These are phyloP conservation scores for Anagyrus pseudococci DNA, from an alignment of 2,888 invertebrate genomes.

Conservation along the genomic window DNA sequence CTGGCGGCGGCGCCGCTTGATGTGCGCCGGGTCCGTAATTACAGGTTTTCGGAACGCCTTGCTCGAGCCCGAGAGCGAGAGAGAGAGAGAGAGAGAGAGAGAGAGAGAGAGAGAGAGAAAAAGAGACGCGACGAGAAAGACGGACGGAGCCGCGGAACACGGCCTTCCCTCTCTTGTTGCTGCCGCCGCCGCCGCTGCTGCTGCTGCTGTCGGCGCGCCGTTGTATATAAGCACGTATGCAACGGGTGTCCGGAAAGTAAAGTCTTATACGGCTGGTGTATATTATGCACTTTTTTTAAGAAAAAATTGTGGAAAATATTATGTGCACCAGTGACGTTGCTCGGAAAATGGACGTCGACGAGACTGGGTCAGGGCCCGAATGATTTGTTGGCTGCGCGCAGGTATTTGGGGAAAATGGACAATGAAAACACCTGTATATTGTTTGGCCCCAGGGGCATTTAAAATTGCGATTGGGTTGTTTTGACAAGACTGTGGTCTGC, in stretches of 20 bases:
- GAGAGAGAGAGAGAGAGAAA: too few species aligned
- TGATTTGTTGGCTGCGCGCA: too few species aligned
- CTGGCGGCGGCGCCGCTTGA: constrained; percentile 59
- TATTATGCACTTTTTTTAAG: neutral
- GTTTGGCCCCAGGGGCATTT: too few species aligned
- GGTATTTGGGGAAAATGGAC: too few species aligned
- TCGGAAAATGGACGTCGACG: too few species aligned
- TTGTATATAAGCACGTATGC: neutral
- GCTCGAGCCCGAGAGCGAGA: constrained; percentile 38
- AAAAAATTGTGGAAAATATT: too few species aligned
- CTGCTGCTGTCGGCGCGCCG: neutral
- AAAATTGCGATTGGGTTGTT: too few species aligned
- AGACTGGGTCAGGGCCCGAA: too few species aligned
- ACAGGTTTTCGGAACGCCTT: constrained; percentile 59
- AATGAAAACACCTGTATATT: too few species aligned
- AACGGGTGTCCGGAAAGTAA: constrained; percentile 33
- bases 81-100: too few species aligned
- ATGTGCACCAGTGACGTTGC: too few species aligned
- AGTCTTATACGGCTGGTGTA: neutral
- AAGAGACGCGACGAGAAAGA: constrained; percentile 23
- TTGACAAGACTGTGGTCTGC: too few species aligned
- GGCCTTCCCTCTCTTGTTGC: neutral
- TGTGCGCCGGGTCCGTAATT: constrained; percentile 61
- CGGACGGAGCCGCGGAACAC: constrained; percentile 1
- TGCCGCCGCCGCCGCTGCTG: neutral